Evolutionary conservation across 64 coral and sea anemone genomes (phyloP), one percentile per base, ranked within the genome.

Genomic region (Porites lutea): DNA sequence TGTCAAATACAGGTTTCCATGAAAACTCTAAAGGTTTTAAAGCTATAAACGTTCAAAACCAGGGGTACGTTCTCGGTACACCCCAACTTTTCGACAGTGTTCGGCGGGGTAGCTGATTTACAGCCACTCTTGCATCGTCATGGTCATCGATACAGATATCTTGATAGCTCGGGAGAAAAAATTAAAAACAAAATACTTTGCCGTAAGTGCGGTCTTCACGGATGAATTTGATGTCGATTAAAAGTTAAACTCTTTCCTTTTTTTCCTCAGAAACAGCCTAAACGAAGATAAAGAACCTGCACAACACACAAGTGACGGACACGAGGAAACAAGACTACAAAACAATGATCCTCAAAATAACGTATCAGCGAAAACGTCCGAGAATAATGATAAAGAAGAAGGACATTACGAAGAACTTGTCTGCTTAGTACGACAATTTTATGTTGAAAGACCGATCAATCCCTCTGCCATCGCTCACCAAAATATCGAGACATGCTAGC

Each of bases 361-460:
- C 46, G 46, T 18, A 16, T 12, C 7, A 5, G 47, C 7, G 13
- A 52, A 19, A 19, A 43, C 60, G 12, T 66, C 80, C 21, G 80
- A 67, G 19, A 48, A 37, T 37, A 37, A 8, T 51, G 80, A 83
- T 47, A 88, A 50, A 64, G 86, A 52, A 67, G 94, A 97, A 46
- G 92, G 90, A 68, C 74, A 59, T 9, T 97, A 97, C 20, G 95
- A 97, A 76, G 95, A 97, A 88, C 95, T 97, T 51, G 72, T 97
- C 48, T 97, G 95, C 66, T 88, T 97, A 64, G 95, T 97, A 48
- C 88, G 95, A 79, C 95, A 97, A 64, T 97, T 97, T 82, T 97
- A 97, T 62, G 92, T 97, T 18, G 95, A 97, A 52, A 86, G 91
- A 82, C 95, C 95, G 4, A 72, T 97, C 6, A 97, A 97, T 50